Conservation (phyloP, 2,888 invertebrate species). For the Eustalomyia histrio region DNA sequence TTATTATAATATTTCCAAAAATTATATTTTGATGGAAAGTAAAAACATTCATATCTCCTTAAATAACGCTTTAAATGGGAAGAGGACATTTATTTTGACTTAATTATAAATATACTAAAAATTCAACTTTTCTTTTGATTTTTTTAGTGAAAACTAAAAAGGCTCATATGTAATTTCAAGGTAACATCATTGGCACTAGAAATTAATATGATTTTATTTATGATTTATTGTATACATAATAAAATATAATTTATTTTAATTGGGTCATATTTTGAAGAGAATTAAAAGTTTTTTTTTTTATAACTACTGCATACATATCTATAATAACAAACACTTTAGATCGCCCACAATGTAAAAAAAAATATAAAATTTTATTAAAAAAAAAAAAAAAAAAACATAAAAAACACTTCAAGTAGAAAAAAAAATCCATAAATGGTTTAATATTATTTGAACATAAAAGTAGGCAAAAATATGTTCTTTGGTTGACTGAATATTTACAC, state of each 20-base stretch:
- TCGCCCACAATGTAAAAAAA: constrained; percentile 2
- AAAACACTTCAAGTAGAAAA: constrained; percentile 2
- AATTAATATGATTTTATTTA: background rate
- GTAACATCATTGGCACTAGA: background rate
- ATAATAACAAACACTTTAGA: constrained; percentile 8
- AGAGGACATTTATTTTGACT: too few species aligned
- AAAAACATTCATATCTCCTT: too few species aligned
- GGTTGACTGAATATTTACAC: constrained; percentile 59
- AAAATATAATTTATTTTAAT: constrained; percentile 15
- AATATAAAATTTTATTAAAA: background rate
- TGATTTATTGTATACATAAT: background rate
- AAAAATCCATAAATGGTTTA: constrained; percentile 9
- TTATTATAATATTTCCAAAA: too few species aligned
- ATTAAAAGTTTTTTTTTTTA: background rate
- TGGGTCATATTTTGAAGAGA: constrained; percentile 23
- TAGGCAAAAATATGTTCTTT: constrained; percentile 13
- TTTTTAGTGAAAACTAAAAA: too few species aligned
- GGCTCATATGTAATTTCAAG: background rate
- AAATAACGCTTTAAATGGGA: too few species aligned
- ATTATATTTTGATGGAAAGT: too few species aligned
- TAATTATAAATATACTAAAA: too few species aligned
- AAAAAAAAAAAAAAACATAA: background rate
- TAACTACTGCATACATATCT: background rate
- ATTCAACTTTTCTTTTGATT: too few species aligned
- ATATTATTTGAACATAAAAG: background rate